Evolutionary conservation across 2,113 vertebrate genomes (phyloP).

Genomic region (Tor tambroides): DNA sequence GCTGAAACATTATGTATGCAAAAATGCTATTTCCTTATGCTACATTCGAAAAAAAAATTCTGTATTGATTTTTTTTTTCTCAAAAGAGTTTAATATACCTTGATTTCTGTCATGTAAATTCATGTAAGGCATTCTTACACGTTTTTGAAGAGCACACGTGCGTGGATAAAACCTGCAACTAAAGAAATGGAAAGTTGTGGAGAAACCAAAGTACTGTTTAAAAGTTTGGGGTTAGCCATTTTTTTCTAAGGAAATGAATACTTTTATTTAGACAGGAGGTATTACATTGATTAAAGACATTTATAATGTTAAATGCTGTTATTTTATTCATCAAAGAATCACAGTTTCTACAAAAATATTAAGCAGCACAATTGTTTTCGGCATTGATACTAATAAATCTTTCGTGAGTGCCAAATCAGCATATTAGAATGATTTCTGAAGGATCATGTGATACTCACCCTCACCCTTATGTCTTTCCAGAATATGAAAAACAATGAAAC

Average conservation of each 20-base stretch:
- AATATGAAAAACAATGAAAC: background rate
- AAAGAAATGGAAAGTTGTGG: background rate
- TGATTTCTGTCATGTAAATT: background rate
- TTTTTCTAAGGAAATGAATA: background rate
- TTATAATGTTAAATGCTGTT: background rate
- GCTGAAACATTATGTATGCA: background rate
- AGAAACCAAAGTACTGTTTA: background rate
- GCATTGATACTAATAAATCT: background rate
- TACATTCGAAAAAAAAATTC: background rate
- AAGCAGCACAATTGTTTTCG: no score
- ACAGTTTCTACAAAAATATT: no score
- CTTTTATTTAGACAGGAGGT: background rate
- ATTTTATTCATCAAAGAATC: background rate
- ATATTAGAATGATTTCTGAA: background rate
- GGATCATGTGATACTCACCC: no score
- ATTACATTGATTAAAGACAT: background rate
- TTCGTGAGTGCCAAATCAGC: background rate
- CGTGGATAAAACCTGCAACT: no score
- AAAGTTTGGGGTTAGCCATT: background rate
- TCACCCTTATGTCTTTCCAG: background rate
- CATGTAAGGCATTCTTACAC: background rate
- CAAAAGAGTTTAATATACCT: background rate
- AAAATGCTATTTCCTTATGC: background rate
- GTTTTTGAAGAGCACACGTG: no score
- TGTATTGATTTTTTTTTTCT: background rate